Evolutionary conservation across 2,797 vertebrate genomes (phyloP).

Genomic region (Microchirus variegatus): DNA sequence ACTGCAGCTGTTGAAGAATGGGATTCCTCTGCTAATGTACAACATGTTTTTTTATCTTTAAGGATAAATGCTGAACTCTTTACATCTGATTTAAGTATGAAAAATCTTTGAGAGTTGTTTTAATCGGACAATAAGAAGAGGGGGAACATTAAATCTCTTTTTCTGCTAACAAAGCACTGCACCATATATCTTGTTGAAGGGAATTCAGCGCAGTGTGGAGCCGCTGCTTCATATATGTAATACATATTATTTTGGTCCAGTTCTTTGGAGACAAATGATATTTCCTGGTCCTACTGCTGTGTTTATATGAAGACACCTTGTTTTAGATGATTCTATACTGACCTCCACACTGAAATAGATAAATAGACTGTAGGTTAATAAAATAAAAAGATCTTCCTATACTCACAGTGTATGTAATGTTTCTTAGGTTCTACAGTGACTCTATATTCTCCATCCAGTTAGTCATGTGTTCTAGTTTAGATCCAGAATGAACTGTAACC

Average conservation of each 20-base stretch:
- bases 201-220: slow-evolving; percentile 23
- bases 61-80: background rate
- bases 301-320: slow-evolving; percentile 5
- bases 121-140: slow-evolving; percentile 4
- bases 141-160: slow-evolving; percentile 26
- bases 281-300: slow-evolving; percentile 6
- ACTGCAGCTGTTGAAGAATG: too few species aligned
- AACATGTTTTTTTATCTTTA: background rate
- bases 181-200: slow-evolving; percentile 36
- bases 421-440: too few species aligned
- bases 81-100: slow-evolving; percentile 1
- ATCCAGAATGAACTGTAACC: too few species aligned
- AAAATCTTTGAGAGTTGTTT: slow-evolving; percentile 3
- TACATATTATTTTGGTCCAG: slow-evolving; percentile 22
- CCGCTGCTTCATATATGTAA: slow-evolving; percentile 18
- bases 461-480: too few species aligned
- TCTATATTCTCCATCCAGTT: too few species aligned
- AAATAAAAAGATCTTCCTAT: too few species aligned
- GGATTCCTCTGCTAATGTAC: background rate
- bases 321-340: slow-evolving; percentile 23
- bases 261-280: slow-evolving; percentile 46
- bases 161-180: slow-evolving; percentile 17
- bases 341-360: slow-evolving; percentile 37
- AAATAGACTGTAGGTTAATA: slow-evolving; percentile 9
- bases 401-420: too few species aligned